A percentile compares a stretch with the other conserved stretches of the same genome.
Evolutionary conservation across 92 coral and sea anemone genomes (phyloP).

Genomic region (Virgularia gustaviana): DNA sequence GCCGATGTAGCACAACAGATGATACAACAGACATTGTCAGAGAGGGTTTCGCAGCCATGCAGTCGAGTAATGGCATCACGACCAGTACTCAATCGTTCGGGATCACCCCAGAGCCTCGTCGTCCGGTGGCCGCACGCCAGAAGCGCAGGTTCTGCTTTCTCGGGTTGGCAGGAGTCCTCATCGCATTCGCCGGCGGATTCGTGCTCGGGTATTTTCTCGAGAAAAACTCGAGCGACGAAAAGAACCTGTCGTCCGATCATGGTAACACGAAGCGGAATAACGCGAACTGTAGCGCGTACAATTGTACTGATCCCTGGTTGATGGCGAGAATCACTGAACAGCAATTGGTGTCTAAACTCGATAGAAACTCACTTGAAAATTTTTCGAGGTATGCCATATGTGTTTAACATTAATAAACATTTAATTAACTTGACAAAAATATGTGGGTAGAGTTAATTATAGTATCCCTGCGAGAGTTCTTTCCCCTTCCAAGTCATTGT

Average conservation of each 20-base stretch:
- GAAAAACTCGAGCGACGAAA: neutral
- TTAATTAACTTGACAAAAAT: too few relatives aligned
- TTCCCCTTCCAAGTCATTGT: too few relatives aligned
- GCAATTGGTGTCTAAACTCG: neutral
- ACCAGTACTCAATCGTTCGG: slow-evolving; percentile 20
- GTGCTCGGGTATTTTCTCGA: slow-evolving; percentile 41
- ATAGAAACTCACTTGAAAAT: slow-evolving; percentile 10
- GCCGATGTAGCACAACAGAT: too few relatives aligned
- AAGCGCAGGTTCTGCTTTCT: slow-evolving; percentile 2
- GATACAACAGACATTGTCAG: too few relatives aligned
- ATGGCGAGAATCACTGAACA: neutral
- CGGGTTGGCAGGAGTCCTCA: slow-evolving; percentile 9
- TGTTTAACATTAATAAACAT: too few relatives aligned
- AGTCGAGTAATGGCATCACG: neutral
- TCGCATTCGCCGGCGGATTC: slow-evolving; percentile 29
- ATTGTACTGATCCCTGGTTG: neutral
- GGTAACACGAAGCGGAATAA: neutral
- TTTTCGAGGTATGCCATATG: slow-evolving; percentile 9
- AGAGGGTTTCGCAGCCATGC: neutral
- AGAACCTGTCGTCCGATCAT: neutral
- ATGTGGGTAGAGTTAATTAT: too few relatives aligned
- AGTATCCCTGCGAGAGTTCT: too few relatives aligned
- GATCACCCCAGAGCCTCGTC: neutral
- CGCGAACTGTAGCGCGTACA: neutral
- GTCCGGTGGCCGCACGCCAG: neutral